Base-by-base conservation (phyloP, 2,113 vertebrate genomes). In the Nothobranchius furzeri region DNA sequence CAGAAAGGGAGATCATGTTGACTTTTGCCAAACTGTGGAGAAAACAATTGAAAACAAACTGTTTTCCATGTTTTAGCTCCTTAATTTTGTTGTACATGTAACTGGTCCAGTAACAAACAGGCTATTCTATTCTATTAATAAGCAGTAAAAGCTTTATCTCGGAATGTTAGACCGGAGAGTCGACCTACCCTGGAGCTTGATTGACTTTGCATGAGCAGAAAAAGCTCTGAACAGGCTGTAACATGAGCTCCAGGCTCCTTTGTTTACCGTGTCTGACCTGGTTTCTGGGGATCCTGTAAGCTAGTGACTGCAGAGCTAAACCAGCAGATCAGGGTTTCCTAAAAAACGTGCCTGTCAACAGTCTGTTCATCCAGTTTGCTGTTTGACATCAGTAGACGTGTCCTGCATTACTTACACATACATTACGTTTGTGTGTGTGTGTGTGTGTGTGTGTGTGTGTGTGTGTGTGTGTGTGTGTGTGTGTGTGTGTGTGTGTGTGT, bases 231-330 rank as follows among this genome's bases (percentile, higher is more conserved):
- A 73, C 90, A 92, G 77, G 88, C 83, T 85, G 85, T 78, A 89
- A 89, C 88, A 82, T 63, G 90, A 91, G 76, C 84, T 78, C 30
- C 50, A 72, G 75, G 71, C 83, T 88, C 70, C 77, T 85, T 87
- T 89, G 84, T 90, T 83, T 55, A 6, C 77, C 10, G 52, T 40
- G 75, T 84, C 83, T 79, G 75, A 87, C 85, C 88, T 83, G 74
- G 72, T 87, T 89, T 85, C 65, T 64, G 73, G 72, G 65, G 62
- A 78, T 80, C 60, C 69, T 52, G 60, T 81, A 64, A 87, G 83
- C 64, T 70, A 76, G 76, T 62, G 73, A 63, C 58, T 65, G 45
- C 64, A 66, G 66, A 77, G 42, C 30, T 15, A 60, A 35, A 24
- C 58, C 54, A 20, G 25, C 35, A 64, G 68, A 70, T 50, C 64